Conservation (phyloP, 2,113 vertebrate genomes). For the Lontra canadensis region DNA sequence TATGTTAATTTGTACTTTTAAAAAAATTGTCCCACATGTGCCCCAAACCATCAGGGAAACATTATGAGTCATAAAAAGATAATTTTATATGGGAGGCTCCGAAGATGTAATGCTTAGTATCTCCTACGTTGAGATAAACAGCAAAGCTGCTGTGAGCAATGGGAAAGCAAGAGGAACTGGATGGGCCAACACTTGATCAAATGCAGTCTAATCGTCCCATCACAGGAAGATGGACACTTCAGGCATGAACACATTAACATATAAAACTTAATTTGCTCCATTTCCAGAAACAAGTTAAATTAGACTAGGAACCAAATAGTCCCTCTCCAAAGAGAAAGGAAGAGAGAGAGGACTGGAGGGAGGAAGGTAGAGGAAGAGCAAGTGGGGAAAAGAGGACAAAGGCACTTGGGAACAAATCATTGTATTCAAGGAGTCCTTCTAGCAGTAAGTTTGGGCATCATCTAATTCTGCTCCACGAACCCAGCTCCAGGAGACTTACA, state of each 20-base stretch:
- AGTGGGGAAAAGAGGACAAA: not conserved
- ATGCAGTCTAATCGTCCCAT: not conserved
- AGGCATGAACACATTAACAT: not conserved
- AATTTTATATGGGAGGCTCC: not conserved
- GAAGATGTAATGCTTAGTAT: not conserved
- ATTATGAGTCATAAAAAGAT: not conserved
- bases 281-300: conserved; percentile 46
- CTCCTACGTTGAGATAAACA: not conserved
- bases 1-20: not conserved
- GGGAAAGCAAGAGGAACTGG: not conserved
- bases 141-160: not conserved
- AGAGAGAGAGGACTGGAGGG: not conserved
- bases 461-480: not conserved
- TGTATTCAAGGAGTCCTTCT: not conserved
- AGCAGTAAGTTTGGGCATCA: not conserved
- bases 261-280: conserved; percentile 10
- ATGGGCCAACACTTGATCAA: not conserved
- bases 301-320: not conserved
- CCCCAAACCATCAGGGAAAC: not conserved
- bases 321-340: not conserved
- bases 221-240: not conserved
- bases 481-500: not conserved
- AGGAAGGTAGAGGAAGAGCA: not conserved
- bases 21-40: not conserved
- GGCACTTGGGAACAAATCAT: not conserved